A percentile compares a stretch with the other conserved stretches of the same genome.
These are phyloP conservation scores for Bradynema listronoti DNA, from an alignment of 1,140 invertebrate genomes.

Conservation along the genomic window DNA sequence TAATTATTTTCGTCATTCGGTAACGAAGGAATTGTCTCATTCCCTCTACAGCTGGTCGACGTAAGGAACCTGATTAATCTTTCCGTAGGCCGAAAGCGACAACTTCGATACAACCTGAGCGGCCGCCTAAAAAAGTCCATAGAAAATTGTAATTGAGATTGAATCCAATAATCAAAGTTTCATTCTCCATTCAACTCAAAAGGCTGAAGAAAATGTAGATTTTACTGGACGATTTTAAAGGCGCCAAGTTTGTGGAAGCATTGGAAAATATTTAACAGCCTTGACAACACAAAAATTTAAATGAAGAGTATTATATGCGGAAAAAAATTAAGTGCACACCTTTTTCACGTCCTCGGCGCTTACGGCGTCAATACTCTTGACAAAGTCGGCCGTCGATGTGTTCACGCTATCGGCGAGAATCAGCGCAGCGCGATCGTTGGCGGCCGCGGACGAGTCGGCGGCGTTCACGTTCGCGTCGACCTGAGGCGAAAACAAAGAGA, in stretches of 20 bases:
- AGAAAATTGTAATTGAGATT: constrained; percentile 1
- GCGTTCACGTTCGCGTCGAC: background rate
- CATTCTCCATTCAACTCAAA: too few relatives aligned
- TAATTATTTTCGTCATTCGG: too few relatives aligned
- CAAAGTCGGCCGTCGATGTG: constrained; percentile 39
- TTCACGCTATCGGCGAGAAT: constrained; percentile 37
- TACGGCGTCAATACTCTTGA: constrained; percentile 35
- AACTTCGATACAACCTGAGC: constrained; percentile 44
- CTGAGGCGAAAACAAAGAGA: too few relatives aligned
- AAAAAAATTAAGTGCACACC: constrained; percentile 19
- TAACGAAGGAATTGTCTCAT: too few relatives aligned
- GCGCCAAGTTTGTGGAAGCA: too few relatives aligned
- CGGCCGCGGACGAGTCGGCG: constrained; percentile 31
- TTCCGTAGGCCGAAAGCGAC: constrained; percentile 50
- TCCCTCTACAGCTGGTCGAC: constrained; percentile 49
- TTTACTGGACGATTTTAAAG: too few relatives aligned
- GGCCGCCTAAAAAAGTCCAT: constrained; percentile 40
- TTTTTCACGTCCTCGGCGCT: constrained; percentile 48
- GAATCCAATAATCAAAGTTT: too few relatives aligned
- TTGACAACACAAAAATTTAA: constrained; percentile 8
- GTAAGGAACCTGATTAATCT: constrained; percentile 50
- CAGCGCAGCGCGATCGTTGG: constrained; percentile 44
- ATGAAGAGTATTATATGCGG: too few relatives aligned
- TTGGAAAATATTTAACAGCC: too few relatives aligned
- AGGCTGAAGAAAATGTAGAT: too few relatives aligned